phyloP scores from a whole-genome alignment of 1,140 invertebrate species.

The Zaprionus ornatus region DNA sequence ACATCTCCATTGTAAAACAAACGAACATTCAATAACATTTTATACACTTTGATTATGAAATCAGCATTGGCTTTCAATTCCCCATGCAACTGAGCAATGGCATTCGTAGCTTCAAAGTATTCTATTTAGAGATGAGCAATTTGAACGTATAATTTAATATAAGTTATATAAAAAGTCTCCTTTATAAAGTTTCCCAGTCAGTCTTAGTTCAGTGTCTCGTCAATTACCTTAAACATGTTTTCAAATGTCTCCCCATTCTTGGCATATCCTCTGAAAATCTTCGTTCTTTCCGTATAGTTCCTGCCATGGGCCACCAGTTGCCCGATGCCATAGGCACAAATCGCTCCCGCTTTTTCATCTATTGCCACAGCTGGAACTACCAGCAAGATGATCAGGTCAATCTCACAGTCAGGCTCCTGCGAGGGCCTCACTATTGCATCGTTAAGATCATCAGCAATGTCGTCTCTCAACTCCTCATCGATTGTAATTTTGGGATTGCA shows the following conservation, averaged over 20 bases:
- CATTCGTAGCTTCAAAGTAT: too few relatives aligned
- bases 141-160: too few relatives aligned
- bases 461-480: neutral
- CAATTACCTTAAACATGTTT: neutral
- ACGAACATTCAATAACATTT: neutral
- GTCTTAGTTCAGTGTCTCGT: neutral
- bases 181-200: neutral
- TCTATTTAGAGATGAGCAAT: too few relatives aligned
- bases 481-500: neutral
- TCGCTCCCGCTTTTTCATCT: neutral
- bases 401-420: neutral
- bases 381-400: neutral
- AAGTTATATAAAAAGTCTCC: neutral
- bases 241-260: neutral
- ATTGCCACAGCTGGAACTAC: neutral
- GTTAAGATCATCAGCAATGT: neutral
- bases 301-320: neutral
- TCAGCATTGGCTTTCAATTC: too few relatives aligned
- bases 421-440: neutral
- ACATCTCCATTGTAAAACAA: neutral
- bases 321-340: neutral
- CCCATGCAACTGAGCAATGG: too few relatives aligned
- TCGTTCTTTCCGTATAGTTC: neutral
- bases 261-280: neutral
- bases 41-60: neutral